A percentile compares a stretch with the other conserved stretches of the same genome.
These are phyloP conservation scores for Narcine bancroftii DNA, from an alignment of 2,113 vertebrate genomes.

Conservation along the genomic window DNA sequence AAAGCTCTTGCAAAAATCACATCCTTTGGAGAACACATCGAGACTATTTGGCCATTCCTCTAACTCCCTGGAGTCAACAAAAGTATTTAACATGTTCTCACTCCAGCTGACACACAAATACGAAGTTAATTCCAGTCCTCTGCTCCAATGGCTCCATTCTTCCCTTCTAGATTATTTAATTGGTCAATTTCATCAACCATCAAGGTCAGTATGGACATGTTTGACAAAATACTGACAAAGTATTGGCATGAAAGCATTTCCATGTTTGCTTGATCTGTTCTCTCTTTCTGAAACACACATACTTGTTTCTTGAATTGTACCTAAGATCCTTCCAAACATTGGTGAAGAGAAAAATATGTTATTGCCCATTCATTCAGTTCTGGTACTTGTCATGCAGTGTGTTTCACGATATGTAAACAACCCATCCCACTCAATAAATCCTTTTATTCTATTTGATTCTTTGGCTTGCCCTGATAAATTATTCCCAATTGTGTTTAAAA, in stretches of 20 bases:
- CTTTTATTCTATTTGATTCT: neutral
- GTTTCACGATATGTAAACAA: neutral
- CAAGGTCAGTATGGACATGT: neutral
- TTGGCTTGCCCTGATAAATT: neutral
- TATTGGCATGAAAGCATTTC: neutral
- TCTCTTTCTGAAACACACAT: neutral
- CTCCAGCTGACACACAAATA: too few species aligned
- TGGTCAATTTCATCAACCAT: neutral
- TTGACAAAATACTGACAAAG: neutral
- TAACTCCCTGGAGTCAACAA: neutral
- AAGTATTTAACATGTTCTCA: neutral
- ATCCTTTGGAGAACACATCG: too few species aligned
- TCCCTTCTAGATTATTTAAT: neutral
- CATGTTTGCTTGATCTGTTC: neutral
- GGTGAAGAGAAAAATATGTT: neutral
- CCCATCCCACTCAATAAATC: neutral
- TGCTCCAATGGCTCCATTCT: neutral
- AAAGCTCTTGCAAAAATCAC: neutral
- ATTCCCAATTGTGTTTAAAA: neutral
- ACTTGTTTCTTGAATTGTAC: neutral
- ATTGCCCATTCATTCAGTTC: neutral
- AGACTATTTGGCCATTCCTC: neutral
- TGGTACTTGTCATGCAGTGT: neutral
- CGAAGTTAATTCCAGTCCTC: neutral
- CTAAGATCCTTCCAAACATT: neutral